phyloP scores from a whole-genome alignment of 2,888 invertebrate genomes.

The Cepaea hortensis region DNA sequence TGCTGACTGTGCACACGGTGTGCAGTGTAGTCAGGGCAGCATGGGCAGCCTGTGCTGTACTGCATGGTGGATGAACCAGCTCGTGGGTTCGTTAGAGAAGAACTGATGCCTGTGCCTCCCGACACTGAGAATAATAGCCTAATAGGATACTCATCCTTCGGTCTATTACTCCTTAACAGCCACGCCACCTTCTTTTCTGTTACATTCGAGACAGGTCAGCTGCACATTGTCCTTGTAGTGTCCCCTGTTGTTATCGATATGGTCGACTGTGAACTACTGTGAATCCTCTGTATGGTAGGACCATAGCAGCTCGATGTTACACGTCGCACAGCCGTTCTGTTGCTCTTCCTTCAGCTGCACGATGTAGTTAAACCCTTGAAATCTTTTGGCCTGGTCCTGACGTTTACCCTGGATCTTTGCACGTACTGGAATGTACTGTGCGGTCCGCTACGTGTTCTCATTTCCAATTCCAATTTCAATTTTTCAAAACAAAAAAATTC shows the following conservation, averaged over 20 bases:
- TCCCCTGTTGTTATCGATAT: neutral
- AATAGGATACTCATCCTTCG: no score
- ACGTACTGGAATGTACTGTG: neutral
- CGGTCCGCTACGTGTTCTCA: neutral
- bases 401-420: neutral
- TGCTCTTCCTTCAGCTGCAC: neutral
- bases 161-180: no score
- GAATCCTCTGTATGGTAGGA: neutral
- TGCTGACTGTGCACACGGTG: no score
- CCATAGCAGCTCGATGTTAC: neutral
- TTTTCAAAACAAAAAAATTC: no score
- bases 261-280: neutral
- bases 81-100: no score
- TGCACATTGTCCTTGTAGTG: neutral
- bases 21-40: no score
- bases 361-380: neutral
- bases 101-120: no score
- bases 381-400: constrained; percentile 7
- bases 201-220: neutral
- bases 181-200: no score
- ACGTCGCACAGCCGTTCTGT: neutral
- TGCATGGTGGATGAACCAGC: no score
- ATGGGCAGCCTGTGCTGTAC: no score
- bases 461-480: no score
- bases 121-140: no score